Conservation (phyloP, 1,140 invertebrate species). For the Musca vetustissima region DNA sequence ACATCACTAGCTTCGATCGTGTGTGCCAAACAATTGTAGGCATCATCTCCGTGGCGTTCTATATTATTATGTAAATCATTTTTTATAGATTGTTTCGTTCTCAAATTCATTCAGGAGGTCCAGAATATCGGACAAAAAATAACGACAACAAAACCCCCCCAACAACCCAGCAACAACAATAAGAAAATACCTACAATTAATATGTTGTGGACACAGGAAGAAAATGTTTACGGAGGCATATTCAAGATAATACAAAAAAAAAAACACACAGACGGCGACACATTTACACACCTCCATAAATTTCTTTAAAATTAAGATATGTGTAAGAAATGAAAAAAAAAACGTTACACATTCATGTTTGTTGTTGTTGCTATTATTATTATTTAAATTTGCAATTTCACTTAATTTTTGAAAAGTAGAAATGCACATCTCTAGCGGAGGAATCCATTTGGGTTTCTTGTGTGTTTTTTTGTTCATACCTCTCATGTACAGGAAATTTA, state of each 20-base stretch:
- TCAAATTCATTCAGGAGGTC: conserved; percentile 8
- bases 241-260: too few species aligned
- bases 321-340: too few species aligned
- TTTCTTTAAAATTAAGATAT: neutral
- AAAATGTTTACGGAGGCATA: conserved; percentile 5
- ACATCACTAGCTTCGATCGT: too few species aligned
- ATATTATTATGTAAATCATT: conserved; percentile 6
- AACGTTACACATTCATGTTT: conserved; percentile 2
- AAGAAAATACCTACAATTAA: conserved; percentile 8
- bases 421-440: neutral
- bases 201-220: conserved; percentile 15
- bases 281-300: too few species aligned
- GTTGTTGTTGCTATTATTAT: neutral
- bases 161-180: too few species aligned
- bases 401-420: too few species aligned
- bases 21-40: too few species aligned
- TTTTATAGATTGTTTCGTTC: conserved; percentile 4
- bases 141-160: too few species aligned
- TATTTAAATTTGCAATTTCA: conserved; percentile 4
- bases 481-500: conserved; percentile 18
- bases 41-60: neutral
- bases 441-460: conserved; percentile 16
- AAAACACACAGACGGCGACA: too few species aligned
- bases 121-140: neutral
- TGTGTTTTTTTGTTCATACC: too few species aligned